Evolutionary conservation across 2,113 vertebrate genomes (phyloP), one percentile per base, ranked within the genome.

Genomic region (Paradisaea rubra): DNA sequence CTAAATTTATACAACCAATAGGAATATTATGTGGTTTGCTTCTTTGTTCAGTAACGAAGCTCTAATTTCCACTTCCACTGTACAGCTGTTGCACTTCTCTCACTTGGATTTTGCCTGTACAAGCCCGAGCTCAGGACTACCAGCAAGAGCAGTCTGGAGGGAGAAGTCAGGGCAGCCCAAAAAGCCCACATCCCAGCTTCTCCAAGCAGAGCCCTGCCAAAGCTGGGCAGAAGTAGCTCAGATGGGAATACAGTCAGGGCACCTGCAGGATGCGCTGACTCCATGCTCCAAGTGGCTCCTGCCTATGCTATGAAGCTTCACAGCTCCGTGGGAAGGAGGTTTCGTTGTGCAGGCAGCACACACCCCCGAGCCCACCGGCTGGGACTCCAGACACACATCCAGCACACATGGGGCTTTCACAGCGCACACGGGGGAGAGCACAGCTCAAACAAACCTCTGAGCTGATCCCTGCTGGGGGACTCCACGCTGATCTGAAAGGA

Each of bases 11-110:
- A 70, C 30, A 81, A 59, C 17, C 30, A 91, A 63, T 15, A 70
- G 6, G n/a, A 95, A 81, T 86, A 68, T 66, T 60, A 50, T 56
- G 35, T 81, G 60, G 80, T 81, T 86, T 97, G 30, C 17, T 86
- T 47, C 72, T 93, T 95, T 89, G 44, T 92, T 89, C 42, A 72
- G 27, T 76, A 81, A 70, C 8, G 56, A 93, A 89, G n/a, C 25
- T 85, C 77, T 81, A 84, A 86, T 91, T 96, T 85, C 64, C 37
- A 27, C 74, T 93, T 84, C 50, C 68, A 44, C 73, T 77, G n/a
- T 85, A 82, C 57, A 95, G 81, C 63, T 83, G 56, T 81, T 76
- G 53, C 44, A 33, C 30, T 82, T 50, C 41, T 84, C 59, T 83
- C 64, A 45, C 33, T 63, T 7, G 1, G 44, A 79, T 60, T 66